Percentiles rank a stretch among this genome's conserved stretches.
These are phyloP conservation scores for Perizoma affinitatum DNA, from an alignment of 2,888 invertebrate genomes.

Conservation along the genomic window DNA sequence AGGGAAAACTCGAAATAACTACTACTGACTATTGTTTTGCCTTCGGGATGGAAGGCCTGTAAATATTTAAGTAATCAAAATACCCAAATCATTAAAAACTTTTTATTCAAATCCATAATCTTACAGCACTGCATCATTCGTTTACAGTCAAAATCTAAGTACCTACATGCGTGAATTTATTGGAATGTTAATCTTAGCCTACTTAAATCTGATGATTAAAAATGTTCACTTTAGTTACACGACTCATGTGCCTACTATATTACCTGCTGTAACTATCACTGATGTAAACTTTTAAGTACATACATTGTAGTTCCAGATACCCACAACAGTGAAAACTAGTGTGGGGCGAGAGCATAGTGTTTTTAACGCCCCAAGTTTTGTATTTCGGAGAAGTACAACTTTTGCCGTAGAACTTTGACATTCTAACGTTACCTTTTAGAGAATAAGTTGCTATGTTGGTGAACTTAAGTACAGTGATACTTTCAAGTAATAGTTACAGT, in stretches of 20 bases:
- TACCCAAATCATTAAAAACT: conserved; percentile 56
- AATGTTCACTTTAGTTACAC: conserved; percentile 10
- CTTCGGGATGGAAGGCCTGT: not conserved
- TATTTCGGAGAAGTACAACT: too few species aligned
- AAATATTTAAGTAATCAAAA: not conserved
- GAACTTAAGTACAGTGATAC: too few species aligned
- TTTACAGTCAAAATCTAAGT: conserved; percentile 68
- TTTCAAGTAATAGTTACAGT: conserved; percentile 11
- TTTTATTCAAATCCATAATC: conserved; percentile 80
- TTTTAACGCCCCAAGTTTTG: too few species aligned
- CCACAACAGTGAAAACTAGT: too few species aligned
- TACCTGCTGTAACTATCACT: conserved; percentile 1
- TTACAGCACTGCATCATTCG: conserved; percentile 69
- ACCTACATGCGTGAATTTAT: conserved; percentile 57
- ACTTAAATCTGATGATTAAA: conserved; percentile 16
- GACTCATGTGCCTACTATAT: conserved; percentile 5
- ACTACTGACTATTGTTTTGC: too few species aligned
- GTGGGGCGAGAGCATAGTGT: too few species aligned
- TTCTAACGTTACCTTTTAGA: too few species aligned
- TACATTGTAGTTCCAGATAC: too few species aligned
- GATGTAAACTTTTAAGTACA: too few species aligned
- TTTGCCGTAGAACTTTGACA: too few species aligned
- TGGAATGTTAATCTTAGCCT: conserved; percentile 39
- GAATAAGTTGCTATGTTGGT: too few species aligned
- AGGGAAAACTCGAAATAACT: too few species aligned